Evolutionary conservation across 2,797 vertebrate genomes (phyloP).

Genomic region (Myotis vivesi): DNA sequence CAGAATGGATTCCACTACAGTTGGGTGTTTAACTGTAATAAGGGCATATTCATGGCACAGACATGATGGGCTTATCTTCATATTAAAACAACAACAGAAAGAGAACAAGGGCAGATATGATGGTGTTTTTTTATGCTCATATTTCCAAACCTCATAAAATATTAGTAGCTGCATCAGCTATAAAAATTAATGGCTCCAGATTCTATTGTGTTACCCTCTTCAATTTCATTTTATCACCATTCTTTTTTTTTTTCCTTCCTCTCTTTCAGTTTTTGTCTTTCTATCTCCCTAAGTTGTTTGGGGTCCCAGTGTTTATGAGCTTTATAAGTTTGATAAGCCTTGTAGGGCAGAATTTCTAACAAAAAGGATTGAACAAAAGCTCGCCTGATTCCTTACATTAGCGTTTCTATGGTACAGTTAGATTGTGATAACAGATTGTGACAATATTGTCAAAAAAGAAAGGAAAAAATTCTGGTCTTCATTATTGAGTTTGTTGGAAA

Average conservation of each 20-base stretch:
- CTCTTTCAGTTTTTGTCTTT: constrained; percentile 44
- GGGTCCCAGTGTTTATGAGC: constrained; percentile 75
- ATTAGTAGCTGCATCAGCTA: constrained; percentile 84
- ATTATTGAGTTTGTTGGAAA: constrained; percentile 54
- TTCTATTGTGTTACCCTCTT: constrained; percentile 78
- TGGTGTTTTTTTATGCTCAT: constrained; percentile 70
- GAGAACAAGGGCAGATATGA: constrained; percentile 75
- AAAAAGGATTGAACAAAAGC: constrained; percentile 75
- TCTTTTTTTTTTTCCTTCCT: constrained; percentile 28
- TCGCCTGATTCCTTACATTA: constrained; percentile 78
- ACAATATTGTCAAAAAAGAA: constrained; percentile 59
- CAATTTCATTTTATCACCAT: constrained; percentile 80
- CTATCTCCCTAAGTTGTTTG: constrained; percentile 67
- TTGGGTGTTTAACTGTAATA: constrained; percentile 75
- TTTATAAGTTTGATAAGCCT: constrained; percentile 73
- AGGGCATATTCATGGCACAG: constrained; percentile 56
- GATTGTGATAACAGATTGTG: constrained; percentile 75
- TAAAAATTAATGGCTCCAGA: constrained; percentile 86
- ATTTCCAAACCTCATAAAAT: constrained; percentile 86
- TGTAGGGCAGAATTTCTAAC: constrained; percentile 50
- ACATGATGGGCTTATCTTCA: constrained; percentile 76
- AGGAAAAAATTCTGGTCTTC: constrained; percentile 54
- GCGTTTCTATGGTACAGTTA: constrained; percentile 77
- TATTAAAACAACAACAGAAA: constrained; percentile 80
- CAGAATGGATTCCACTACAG: constrained; percentile 61